These are phyloP conservation scores for Loris lydekkerianus DNA, from an alignment of 2,797 vertebrate species.

Conservation along the genomic window DNA sequence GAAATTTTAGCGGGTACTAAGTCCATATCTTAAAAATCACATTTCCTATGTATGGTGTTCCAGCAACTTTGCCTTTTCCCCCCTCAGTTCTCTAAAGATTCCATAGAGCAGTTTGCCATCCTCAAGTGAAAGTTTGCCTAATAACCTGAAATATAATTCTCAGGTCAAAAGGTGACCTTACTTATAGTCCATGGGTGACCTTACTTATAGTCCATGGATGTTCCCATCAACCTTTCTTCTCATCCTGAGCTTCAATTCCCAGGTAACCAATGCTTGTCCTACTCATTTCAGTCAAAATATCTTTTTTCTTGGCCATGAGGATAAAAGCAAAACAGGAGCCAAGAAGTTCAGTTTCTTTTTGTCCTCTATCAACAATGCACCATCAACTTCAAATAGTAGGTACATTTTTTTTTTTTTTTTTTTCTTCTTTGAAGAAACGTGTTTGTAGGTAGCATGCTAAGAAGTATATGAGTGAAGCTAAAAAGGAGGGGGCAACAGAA, in stretches of 20 bases:
- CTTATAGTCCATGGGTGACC: background rate
- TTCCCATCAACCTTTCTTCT: conserved; percentile 13
- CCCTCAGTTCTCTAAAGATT: conserved; percentile 9
- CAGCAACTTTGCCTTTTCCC: background rate
- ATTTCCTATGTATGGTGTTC: background rate
- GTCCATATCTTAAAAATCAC: background rate
- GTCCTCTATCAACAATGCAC: conserved; percentile 21
- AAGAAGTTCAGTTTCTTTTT: conserved; percentile 52
- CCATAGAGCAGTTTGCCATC: background rate
- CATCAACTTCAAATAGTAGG: conserved; percentile 51
- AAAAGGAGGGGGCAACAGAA: background rate
- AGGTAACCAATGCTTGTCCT: background rate
- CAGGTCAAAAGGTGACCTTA: conserved; percentile 56
- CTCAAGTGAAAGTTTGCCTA: conserved; percentile 54
- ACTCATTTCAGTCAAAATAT: conserved; percentile 32
- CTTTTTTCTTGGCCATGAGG: conserved; percentile 38
- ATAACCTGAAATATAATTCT: conserved; percentile 54
- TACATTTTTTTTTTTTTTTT: conserved; percentile 1
- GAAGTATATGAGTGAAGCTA: background rate
- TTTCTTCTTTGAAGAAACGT: conserved; percentile 46
- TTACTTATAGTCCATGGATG: background rate
- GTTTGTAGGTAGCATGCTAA: conserved; percentile 19
- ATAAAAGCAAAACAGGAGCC: conserved; percentile 58
- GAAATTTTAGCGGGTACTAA: background rate
- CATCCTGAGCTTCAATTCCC: background rate